Evolutionary conservation across 35 echinoderm and acorn worm species (phyloP), one percentile per base, ranked within the genome.

Genomic region (Stichopus chloronotus): DNA sequence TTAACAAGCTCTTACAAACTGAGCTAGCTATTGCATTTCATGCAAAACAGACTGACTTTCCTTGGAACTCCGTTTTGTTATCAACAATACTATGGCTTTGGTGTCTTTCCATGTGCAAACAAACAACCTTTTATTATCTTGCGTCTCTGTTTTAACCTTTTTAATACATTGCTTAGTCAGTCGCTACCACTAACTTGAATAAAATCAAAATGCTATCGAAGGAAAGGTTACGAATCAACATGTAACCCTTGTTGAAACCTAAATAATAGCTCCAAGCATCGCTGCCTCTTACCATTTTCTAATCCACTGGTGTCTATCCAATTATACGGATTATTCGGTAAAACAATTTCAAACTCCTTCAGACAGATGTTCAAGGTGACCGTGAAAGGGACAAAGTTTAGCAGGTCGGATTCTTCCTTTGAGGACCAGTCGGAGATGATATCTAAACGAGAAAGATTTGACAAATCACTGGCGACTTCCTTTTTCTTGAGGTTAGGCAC

Each of bases 311-410:
- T 76, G 23, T 99, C 97, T 6, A 99, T 92, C 97, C 97, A 99
- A 55, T 99, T 99, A 84, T 96, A 96, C 72, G 95, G 91, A 69
- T 99, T 99, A 92, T 81, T 86, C 4, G 95, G 95, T 58, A 99
- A 88, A 68, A 95, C 72, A 7, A 99, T 86, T 59, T 96, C 97
- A 95, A 99, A 99, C 58, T 99, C 88, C 30, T 93, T 88, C 5
- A 96, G 74, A 63, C 65, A 81, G 63, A 95, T 95, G 89, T 99
- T 99, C 43, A 95, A 52, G 55, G 93, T 92, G 53, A 96, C 76
- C 19, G 97, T 95, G 94, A 94, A 99, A 6, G 97, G 97, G 4
- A 96, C 83, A 92, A 99, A 99, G 53, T 56, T 91, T 58, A 96
- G 93, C 17, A 96, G 76, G 59, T 99, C 97, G 43, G 92, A 93